Percentiles rank a stretch among this genome's conserved stretches.
These are phyloP conservation scores for Sarcophaga bullata DNA, from an alignment of 1,140 invertebrate genomes.

Conservation along the genomic window DNA sequence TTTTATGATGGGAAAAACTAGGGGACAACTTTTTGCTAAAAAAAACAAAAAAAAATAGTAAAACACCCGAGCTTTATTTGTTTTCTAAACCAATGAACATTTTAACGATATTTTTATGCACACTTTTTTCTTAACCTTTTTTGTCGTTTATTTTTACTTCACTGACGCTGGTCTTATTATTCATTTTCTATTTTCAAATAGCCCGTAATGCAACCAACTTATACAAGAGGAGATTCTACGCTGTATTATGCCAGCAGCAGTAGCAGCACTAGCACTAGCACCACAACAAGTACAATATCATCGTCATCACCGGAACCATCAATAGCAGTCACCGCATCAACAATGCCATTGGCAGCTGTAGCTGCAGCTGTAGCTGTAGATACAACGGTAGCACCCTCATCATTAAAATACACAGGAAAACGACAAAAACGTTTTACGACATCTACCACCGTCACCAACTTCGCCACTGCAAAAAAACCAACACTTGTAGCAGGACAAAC, in stretches of 20 bases:
- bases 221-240: constrained; percentile 63
- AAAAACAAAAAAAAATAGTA: not conserved
- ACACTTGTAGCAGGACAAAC: constrained; percentile 4
- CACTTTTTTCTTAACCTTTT: not conserved
- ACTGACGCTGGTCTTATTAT: not conserved
- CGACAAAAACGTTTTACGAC: not conserved
- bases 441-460: not conserved
- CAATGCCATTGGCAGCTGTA: not conserved
- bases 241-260: constrained; percentile 57
- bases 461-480: not conserved
- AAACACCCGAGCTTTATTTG: not conserved
- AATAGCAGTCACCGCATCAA: constrained; percentile 19
- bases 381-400: not conserved
- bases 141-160: not conserved
- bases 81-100: not conserved
- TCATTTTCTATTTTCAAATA: constrained; percentile 42
- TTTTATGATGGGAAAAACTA: not conserved
- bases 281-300: constrained; percentile 36
- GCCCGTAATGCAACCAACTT: constrained; percentile 59
- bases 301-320: constrained; percentile 48
- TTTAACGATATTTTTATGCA: not conserved
- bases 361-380: not conserved
- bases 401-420: not conserved
- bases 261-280: constrained; percentile 30
- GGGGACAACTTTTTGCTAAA: not conserved